Evolutionary conservation across 1,140 invertebrate species (phyloP), one percentile per base, ranked within the genome.

Genomic region (Diabrotica virgifera): DNA sequence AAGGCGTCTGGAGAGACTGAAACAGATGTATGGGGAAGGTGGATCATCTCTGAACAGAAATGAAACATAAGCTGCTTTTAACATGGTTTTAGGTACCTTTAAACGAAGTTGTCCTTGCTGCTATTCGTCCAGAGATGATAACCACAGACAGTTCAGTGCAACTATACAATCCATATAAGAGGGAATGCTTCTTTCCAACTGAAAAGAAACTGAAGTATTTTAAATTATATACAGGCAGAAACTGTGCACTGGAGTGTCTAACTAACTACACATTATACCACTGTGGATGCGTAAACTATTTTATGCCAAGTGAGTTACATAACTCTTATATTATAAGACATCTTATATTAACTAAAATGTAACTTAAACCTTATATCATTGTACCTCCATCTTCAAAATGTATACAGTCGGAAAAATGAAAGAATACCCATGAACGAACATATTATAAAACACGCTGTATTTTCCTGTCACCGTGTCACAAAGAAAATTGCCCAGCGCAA

Each of bases 151-250:
- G 71, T 5, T 63, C 54, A 14, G 59, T 74, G 6, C 61, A 62
- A 64, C 13, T 52, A 2, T 76, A 71, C 37, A 58, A 66, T 36
- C 52, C 67, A 0, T 14, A 65, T 56, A 50, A 62, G 37, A 67
- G 74, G 5, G 64, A 70, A 36, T 74, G 74, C 36, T 72, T 63
- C 76, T 86, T 89, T 56, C 82, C 82, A 50, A 74, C 74, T 10
- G 87, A 89, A 69, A 82, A 85, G n/a, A 79, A 82, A 52, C 78
- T 90, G 11, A 80, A 78, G 55, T 74, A 62, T 62, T 81, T 77
- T 65, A 76, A 74, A 56, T 62, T 73, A 11, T 81, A 80, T 66
- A 78, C 77, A 5, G 66, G 75, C 46, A 40, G 59, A 13, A 80
- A 81, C 64, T 81, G 80, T 62, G 63, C 77, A 57, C 37, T 78